Evolutionary conservation across 2,888 invertebrate species (phyloP).

Genomic region (Sussaba pulchella): DNA sequence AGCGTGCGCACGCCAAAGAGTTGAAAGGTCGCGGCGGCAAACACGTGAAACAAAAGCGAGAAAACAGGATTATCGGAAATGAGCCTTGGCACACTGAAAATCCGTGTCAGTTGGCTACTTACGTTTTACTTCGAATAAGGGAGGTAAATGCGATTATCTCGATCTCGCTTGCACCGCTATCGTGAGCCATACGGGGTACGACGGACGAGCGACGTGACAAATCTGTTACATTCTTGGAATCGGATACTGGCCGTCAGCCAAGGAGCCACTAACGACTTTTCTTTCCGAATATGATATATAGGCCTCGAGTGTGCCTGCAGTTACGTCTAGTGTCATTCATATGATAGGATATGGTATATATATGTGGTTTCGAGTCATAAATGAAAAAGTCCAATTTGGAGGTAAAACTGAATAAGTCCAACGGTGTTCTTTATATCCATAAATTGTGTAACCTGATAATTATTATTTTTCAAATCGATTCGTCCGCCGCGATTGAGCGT

Average conservation of each 20-base stretch:
- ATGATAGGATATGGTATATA: slow-evolving; percentile 24
- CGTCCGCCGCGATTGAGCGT: no score
- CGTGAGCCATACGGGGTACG: slow-evolving; percentile 29
- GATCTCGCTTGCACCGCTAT: slow-evolving; percentile 56
- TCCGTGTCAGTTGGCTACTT: slow-evolving; percentile 77
- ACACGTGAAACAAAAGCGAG: slow-evolving; percentile 51
- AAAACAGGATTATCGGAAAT: slow-evolving; percentile 76
- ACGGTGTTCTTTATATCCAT: no score
- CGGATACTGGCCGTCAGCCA: slow-evolving; percentile 79
- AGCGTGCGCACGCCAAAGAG: slow-evolving; percentile 58
- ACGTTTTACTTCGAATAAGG: slow-evolving; percentile 77
- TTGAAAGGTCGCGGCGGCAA: slow-evolving; percentile 60
- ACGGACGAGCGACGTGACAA: slow-evolving; percentile 75
- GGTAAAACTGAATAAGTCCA: no score
- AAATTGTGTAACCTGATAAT: no score
- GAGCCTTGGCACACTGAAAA: slow-evolving; percentile 80
- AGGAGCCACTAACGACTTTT: slow-evolving; percentile 79
- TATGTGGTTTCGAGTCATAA: no score
- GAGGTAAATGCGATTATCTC: slow-evolving; percentile 78
- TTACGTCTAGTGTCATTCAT: slow-evolving; percentile 40
- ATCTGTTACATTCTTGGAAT: slow-evolving; percentile 82
- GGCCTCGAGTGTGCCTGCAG: slow-evolving; percentile 40
- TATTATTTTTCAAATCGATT: no score
- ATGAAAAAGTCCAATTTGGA: no score
- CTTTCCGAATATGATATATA: slow-evolving; percentile 77